phyloP scores from a whole-genome alignment of 2,888 invertebrate species.

The Nephrotoma appendiculata region DNA sequence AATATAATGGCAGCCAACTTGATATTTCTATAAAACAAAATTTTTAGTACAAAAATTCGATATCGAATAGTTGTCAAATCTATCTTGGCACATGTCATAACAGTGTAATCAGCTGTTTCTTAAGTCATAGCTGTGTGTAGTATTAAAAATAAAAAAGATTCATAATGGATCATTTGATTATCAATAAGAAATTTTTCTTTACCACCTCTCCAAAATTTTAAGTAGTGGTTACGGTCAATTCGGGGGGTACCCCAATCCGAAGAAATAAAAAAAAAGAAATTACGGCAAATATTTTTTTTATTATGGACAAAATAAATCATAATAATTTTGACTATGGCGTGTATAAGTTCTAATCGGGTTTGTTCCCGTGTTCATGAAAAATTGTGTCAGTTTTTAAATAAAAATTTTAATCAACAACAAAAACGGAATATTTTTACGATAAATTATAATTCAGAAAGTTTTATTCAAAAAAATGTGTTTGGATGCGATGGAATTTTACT shows the following conservation, averaged over 20 bases:
- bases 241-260: not conserved
- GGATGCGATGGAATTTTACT: slow-evolving; percentile 2
- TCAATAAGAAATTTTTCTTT: not conserved
- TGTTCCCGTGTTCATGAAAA: slow-evolving; percentile 69
- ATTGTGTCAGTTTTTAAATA: slow-evolving; percentile 64
- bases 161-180: slow-evolving; percentile 1
- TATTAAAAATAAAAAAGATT: not conserved
- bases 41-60: not conserved
- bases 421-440: not conserved
- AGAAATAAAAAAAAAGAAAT: not conserved
- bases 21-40: not conserved
- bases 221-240: not conserved
- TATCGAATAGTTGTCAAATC: not conserved
- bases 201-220: not conserved
- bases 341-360: slow-evolving; percentile 68
- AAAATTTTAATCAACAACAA: slow-evolving; percentile 32
- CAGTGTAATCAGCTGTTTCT: not conserved
- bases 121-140: not conserved
- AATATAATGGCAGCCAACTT: not conserved
- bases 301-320: slow-evolving; percentile 33
- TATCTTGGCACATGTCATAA: not conserved
- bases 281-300: slow-evolving; percentile 24
- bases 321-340: slow-evolving; percentile 69
- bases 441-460: not conserved
- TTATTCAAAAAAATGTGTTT: not conserved